Base-by-base conservation (phyloP, 2,888 invertebrate genomes). In the Bellardia pandia region DNA sequence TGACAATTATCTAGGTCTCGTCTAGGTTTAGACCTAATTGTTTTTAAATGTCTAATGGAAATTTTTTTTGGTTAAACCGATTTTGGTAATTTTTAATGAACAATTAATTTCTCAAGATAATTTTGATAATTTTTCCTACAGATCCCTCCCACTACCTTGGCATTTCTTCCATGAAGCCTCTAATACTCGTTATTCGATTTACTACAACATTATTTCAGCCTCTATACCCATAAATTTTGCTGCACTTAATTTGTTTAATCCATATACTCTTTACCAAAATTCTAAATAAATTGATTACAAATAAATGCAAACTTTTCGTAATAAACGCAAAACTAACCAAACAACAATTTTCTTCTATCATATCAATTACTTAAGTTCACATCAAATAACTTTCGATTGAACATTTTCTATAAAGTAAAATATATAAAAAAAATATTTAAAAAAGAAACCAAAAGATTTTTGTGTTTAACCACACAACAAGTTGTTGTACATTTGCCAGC, bases 401-500 rank as follows among this genome's bases (percentile, higher is more conserved):
- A 85, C 33, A 81, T 77, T 76, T 80, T 45, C 13, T 6, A 71
- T 45, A 68, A 69, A 75, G 75, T 51, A 13, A 48, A 14, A 68
- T 30, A 68, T 2, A 48, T 30, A 78, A n/a, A 42, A 51, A 58
- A 56, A 23, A 23, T 23, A 23, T 23, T 23, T 72, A 51, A 23
- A 16, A 71, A 72, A 71, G 45, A 78, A 86, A 88, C 89, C 69
- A 76, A 84, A 88, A 89, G 89, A 89, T 87, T 88, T 88, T 85
- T 88, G 88, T 84, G 88, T 88, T 80, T 80, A 89, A 89, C 89
- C 89, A 68, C 89, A 89, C 86, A 89, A 89, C 89, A 89, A 89
- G 88, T 89, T 89, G 89, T 89, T 89, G 88, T 89, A 88, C 89
- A 89, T 86, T 88, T 88, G 88, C 88, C 89, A 89, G 86, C 89